A percentile compares a stretch with the other conserved stretches of the same genome.
Evolutionary conservation across 2,888 invertebrate genomes (phyloP).

Genomic region (Balanococcus diminutus): DNA sequence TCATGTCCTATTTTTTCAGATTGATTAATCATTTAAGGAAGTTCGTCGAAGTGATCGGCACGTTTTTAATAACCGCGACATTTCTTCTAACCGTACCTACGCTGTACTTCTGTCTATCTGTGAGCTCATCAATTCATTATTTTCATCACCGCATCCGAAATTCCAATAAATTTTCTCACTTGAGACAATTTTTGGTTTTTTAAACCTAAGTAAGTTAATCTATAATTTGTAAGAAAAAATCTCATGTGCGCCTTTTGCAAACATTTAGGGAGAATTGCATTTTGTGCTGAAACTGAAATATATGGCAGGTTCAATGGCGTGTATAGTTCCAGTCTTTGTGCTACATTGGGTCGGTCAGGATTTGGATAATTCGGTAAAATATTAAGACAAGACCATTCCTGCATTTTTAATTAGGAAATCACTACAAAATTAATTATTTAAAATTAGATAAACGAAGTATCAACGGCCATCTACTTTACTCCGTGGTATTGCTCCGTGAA

Average conservation of each 20-base stretch:
- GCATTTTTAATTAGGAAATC: too few species aligned
- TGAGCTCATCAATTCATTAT: background rate
- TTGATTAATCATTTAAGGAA: background rate
- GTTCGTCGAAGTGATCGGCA: background rate
- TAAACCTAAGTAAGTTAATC: too few species aligned
- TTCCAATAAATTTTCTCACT: too few species aligned
- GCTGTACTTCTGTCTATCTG: background rate
- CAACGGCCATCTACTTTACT: background rate
- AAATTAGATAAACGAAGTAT: background rate
- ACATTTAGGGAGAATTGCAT: background rate
- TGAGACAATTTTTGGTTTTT: too few species aligned
- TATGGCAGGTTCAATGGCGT: background rate
- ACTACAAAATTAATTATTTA: too few species aligned
- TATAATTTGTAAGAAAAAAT: too few species aligned
- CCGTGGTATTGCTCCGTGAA: background rate
- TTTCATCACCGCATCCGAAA: too few species aligned
- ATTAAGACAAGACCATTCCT: too few species aligned
- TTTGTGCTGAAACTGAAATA: background rate
- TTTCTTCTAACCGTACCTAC: background rate
- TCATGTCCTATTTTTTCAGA: too few species aligned
- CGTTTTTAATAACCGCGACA: background rate
- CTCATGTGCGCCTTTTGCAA: too few species aligned
- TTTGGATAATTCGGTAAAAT: background rate
- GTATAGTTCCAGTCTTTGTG: background rate
- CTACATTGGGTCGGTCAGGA: background rate